Evolutionary conservation across 1,140 invertebrate genomes (phyloP).

Genomic region (Paraescarpia echinospica): DNA sequence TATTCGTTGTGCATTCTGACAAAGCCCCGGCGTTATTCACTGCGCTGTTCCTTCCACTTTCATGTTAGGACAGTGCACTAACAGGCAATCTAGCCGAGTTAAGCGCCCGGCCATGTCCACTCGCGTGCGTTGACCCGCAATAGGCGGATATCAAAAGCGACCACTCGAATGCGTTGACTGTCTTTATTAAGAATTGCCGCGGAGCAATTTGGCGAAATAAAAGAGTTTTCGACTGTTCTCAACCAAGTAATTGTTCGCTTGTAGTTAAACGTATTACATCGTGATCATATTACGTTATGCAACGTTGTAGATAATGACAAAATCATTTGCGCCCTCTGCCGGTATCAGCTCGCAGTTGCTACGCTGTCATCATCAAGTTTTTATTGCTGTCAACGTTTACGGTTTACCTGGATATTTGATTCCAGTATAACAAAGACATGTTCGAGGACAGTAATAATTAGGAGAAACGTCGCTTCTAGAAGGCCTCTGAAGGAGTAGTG

Average conservation of each 20-base stretch:
- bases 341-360: not conserved
- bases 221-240: not conserved
- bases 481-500: too few species aligned
- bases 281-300: not conserved
- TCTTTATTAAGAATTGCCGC: not conserved
- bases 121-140: not conserved
- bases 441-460: too few species aligned
- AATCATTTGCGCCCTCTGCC: not conserved
- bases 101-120: not conserved
- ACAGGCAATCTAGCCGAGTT: not conserved
- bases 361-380: not conserved
- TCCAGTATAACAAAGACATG: too few species aligned
- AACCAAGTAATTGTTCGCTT: constrained; percentile 1
- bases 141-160: not conserved
- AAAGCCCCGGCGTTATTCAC: not conserved
- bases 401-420: too few species aligned
- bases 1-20: not conserved
- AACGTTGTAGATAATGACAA: not conserved
- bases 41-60: not conserved
- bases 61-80: not conserved
- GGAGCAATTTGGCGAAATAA: constrained; percentile 5
- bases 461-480: too few species aligned
- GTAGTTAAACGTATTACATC: not conserved
- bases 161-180: not conserved
- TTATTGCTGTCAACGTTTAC: not conserved